phyloP scores from a whole-genome alignment of 2,888 invertebrate species.

The Yponomeuta sedellus region DNA sequence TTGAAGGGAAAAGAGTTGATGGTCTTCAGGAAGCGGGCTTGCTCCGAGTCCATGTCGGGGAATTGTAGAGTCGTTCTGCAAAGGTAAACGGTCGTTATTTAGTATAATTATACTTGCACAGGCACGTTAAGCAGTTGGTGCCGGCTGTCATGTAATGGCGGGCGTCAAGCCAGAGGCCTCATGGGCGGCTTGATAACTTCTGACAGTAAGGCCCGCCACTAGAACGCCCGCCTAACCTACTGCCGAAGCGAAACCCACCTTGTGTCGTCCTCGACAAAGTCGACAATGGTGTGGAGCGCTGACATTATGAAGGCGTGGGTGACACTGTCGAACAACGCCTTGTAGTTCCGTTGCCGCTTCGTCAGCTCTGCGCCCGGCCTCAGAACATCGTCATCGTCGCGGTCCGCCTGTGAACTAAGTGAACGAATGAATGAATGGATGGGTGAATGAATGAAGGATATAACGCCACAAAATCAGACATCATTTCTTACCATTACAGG shows the following conservation, averaged over 20 bases:
- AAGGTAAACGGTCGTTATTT: background rate
- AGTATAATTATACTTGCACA: too few species aligned
- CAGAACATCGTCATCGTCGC: background rate
- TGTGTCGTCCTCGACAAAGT: conserved; percentile 26
- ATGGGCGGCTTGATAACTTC: too few species aligned
- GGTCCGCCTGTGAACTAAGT: background rate
- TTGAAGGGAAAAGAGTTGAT: background rate
- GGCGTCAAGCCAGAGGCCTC: too few species aligned
- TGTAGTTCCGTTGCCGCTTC: conserved; percentile 10
- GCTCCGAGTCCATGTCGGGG: background rate
- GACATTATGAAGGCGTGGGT: conserved; percentile 23
- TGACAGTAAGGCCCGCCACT: too few species aligned
- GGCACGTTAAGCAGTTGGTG: too few species aligned
- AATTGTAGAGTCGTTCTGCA: background rate
- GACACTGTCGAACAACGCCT: conserved; percentile 20
- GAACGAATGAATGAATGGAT: too few species aligned
- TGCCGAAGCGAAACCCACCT: conserved; percentile 17
- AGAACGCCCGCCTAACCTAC: too few species aligned
- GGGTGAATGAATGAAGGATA: too few species aligned
- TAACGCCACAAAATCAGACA: too few species aligned
- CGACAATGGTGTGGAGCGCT: conserved; percentile 24
- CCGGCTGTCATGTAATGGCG: too few species aligned
- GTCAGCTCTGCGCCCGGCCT: background rate
- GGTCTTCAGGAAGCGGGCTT: background rate
- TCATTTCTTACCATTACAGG: too few species aligned